Evolutionary conservation across 2,888 invertebrate species (phyloP), one percentile per base, ranked within the genome.

Genomic region (Drosophila subsilvestris): DNA sequence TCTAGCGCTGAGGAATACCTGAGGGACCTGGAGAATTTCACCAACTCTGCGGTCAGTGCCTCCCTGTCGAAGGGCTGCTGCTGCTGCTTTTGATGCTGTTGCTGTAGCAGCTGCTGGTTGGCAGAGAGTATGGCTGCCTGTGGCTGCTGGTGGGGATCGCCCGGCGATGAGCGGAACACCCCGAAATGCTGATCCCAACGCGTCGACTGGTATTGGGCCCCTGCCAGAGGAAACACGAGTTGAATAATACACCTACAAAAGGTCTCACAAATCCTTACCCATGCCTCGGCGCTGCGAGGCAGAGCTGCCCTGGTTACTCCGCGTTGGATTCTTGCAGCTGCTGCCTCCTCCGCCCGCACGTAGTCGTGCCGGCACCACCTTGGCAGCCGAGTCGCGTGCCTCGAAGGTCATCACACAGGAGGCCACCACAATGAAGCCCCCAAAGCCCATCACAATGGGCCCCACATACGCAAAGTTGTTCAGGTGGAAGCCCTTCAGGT

Each of bases 351-450:
- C 93, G 25, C 89, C 89, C 5, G 92, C 90, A 79, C 94, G 94
- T 67, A 95, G 93, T 22, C 95, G 94, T 37, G 97, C 97, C 1
- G 97, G 97, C 17, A 97, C 97, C 58, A 98, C 97, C 91, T 96
- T 96, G 2, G 98, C 97, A 0, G 98, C 97, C 72, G 97, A 97
- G 92, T 99, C 99, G 3, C 98, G 94, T 0, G 98, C 98, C 91
- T 99, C 99, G 90, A 99, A 98, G n/a, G 98, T 99, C 96, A 99
- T 98, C 58, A 99, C 99, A 90, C 98, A 98, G 0, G 98, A 98
- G 32, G 98, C 98, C 22, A 99, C 98, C 45, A 99, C 97, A 79
- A 98, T 97, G 91, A 99, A 99, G 44, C 97, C 98, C 92, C 99
- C 98, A 71, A 98, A 96, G 32, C 99, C 99, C 98, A 99, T 99